Conservation (phyloP, 2,888 invertebrate species). For the Drosophila peninsularis region DNA sequence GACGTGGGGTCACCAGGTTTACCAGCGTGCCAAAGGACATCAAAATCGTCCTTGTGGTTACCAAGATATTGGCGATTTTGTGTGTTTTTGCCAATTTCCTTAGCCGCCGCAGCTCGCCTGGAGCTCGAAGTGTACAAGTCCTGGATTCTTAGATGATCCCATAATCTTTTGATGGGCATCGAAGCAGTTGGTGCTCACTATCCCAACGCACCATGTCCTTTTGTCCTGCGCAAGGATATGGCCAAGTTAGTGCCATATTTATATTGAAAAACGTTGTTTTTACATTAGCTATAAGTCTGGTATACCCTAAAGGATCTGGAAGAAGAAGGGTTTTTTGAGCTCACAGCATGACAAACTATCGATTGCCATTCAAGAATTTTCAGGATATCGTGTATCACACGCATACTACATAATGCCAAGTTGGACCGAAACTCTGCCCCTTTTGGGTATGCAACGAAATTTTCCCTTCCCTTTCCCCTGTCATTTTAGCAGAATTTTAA, state of each 20-base stretch:
- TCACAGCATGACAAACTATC: not conserved
- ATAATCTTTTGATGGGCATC: not conserved
- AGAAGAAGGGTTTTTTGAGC: not conserved
- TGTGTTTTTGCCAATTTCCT: not conserved
- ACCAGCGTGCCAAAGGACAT: not conserved
- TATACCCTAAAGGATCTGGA: not conserved
- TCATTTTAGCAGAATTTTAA: not conserved
- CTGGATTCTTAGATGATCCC: not conserved
- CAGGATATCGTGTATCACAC: not conserved
- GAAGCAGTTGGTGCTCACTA: not conserved
- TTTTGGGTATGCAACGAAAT: conserved; percentile 2
- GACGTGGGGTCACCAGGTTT: not conserved
- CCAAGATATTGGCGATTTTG: not conserved
- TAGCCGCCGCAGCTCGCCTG: not conserved
- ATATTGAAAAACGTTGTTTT: not conserved
- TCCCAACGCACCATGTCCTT: not conserved
- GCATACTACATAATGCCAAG: no score
- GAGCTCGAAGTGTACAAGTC: not conserved
- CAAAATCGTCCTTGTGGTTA: not conserved
- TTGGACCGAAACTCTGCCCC: not conserved
- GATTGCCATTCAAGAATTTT: not conserved
- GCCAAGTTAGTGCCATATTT: not conserved
- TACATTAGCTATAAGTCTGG: not conserved
- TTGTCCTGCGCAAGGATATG: not conserved
- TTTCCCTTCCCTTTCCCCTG: no score